Evolutionary conservation across 2,888 invertebrate genomes (phyloP), one percentile per base, ranked within the genome.

Genomic region (Hypomecis punctinalis): DNA sequence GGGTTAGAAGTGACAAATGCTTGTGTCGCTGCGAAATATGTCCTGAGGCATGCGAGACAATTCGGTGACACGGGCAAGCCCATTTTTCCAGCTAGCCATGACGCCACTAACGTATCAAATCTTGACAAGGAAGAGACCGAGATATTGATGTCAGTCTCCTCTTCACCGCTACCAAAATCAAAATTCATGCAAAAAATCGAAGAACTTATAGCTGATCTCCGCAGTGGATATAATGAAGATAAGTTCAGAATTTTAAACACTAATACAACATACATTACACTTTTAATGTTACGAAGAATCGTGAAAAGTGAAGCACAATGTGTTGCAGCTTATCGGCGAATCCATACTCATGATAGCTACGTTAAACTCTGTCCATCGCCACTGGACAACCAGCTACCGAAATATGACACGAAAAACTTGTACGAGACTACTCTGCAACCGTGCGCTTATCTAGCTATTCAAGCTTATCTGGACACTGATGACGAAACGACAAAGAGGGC

Each of bases 11-110:
- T 23, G 0, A 0, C 5, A 4, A 5, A 43, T 5, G 10, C 48
- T 9, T 36, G 48, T 13, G 0, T 43, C n/a, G 62, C 57, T 7
- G 35, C 60, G 7, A 61, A 55, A 4, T 71, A 71, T 49, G 63
- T 71, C 6, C n/a, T 71, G 5, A 67, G 62, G n/a, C 69, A 69
- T 46, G 65, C 71, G 6, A 62, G 69, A 43, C 49, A 36, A 43
- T 71, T 64, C 37, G 64, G 64, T 0, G 62, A 71, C 42, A 49
- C 62, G 7, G 9, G 53, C 6, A 59, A 67, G 49, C 54, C 36
- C 23, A 58, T 67, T 13, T 67, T 69, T 36, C 37, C 56, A 55
- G 55, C 55, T 6, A 52, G 40, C 40, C 6, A 52, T 6, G 53
- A 63, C 39, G 6, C 0, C 7, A 23, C 7, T 9, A 23, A 59